Conservation (phyloP, 2,113 vertebrate genomes). For the Emberiza fucata region DNA sequence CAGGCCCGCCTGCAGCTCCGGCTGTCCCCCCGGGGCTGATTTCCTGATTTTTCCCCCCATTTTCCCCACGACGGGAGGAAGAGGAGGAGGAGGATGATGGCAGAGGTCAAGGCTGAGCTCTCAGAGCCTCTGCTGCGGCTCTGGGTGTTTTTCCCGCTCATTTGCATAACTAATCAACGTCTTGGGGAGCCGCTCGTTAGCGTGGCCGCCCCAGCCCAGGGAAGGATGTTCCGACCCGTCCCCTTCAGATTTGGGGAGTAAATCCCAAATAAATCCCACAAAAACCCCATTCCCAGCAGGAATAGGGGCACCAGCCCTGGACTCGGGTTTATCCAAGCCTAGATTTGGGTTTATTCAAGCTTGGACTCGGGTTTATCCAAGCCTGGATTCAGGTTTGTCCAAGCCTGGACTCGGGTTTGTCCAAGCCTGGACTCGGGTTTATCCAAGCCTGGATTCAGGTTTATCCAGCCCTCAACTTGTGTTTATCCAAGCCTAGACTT, state of each 20-base stretch:
- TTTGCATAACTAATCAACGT: not conserved
- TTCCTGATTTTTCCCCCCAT: not conserved
- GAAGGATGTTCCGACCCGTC: not conserved
- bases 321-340: not conserved
- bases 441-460: too few species aligned
- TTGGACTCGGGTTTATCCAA: too few species aligned
- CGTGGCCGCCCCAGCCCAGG: fast-evolving
- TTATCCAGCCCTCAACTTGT: fast-evolving
- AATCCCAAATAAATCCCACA: not conserved
- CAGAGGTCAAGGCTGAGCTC: not conserved
- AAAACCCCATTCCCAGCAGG: not conserved
- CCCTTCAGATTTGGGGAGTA: not conserved
- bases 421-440: too few species aligned
- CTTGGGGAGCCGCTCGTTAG: not conserved
- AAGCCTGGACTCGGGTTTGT: fast-evolving
- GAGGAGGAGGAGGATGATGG: not conserved
- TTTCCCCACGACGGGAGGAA: not conserved
- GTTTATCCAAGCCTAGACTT: too few species aligned
- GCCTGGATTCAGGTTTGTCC: too few species aligned
- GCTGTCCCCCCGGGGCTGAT: fast-evolving
- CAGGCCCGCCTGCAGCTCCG: not conserved
- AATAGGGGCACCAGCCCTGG: not conserved
- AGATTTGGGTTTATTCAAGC: fast-evolving
- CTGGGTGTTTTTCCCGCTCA: not conserved
- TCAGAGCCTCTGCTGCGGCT: not conserved